Percentiles rank a stretch among this genome's conserved stretches.
Conservation (phyloP, 2,113 vertebrate genomes). For the Holacanthus passer region DNA sequence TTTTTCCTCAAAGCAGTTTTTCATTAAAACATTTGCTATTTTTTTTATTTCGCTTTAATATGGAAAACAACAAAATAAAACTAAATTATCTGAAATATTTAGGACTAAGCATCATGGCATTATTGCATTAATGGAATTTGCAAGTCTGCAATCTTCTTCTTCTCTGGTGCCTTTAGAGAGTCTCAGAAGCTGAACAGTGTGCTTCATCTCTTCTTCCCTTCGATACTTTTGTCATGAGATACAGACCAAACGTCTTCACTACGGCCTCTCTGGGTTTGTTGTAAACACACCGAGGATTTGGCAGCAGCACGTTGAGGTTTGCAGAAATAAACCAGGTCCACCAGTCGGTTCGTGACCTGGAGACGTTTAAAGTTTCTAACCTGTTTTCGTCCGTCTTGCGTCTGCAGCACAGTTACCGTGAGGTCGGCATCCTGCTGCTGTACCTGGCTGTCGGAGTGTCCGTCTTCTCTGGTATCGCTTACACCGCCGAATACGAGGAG, state of each 20-base stretch:
- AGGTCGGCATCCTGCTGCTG: conserved; percentile 95
- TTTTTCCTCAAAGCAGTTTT: not conserved
- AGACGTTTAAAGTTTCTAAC: not conserved
- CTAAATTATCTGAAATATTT: not conserved
- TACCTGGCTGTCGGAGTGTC: conserved; percentile 96
- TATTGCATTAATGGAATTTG: not conserved
- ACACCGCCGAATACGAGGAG: conserved; percentile 95
- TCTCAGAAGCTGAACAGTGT: not conserved
- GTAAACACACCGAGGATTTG: too few relatives aligned
- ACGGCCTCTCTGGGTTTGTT: too few relatives aligned
- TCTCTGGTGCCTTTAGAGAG: not conserved
- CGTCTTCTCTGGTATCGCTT: conserved; percentile 94
- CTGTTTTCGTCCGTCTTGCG: conserved; percentile 33
- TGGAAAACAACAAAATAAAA: not conserved
- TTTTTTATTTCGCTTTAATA: not conserved
- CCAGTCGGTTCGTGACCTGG: too few relatives aligned
- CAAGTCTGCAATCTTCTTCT: not conserved
- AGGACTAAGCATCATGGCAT: not conserved
- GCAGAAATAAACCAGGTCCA: too few relatives aligned
- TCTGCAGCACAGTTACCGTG: conserved; percentile 96
- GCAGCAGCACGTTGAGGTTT: too few relatives aligned
- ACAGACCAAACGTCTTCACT: too few relatives aligned
- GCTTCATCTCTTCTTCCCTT: not conserved
- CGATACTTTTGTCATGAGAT: not conserved
- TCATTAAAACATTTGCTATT: not conserved